These are phyloP conservation scores for Pangasius krempfi DNA, from an alignment of 2,797 vertebrate species.

Conservation along the genomic window DNA sequence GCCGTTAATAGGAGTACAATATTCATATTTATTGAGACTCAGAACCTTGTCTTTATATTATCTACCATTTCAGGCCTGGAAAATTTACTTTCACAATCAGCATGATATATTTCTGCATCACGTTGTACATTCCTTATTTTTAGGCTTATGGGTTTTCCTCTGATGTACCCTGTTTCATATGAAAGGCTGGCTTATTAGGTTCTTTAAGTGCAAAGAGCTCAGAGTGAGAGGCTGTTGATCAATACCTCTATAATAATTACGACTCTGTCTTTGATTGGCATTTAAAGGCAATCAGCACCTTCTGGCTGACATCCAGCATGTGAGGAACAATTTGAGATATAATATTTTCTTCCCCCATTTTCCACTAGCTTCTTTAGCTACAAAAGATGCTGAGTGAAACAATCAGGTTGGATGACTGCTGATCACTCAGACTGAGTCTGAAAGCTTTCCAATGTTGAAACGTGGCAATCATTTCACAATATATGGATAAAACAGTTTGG, in stretches of 20 bases:
- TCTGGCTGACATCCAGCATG: slow-evolving; percentile 35
- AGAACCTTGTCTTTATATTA: background rate
- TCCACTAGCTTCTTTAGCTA: background rate
- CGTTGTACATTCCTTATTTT: background rate
- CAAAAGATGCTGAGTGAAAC: slow-evolving; percentile 2
- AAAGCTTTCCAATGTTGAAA: slow-evolving; percentile 9
- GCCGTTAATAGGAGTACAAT: background rate
- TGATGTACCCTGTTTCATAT: slow-evolving; percentile 6
- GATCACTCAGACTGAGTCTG: slow-evolving; percentile 1
- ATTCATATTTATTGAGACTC: background rate
- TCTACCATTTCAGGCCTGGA: background rate
- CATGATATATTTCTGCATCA: background rate
- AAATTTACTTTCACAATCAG: no score
- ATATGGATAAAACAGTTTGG: background rate
- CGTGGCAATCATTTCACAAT: slow-evolving; percentile 11
- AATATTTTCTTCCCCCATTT: slow-evolving; percentile 12
- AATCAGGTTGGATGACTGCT: background rate
- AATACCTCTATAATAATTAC: slow-evolving; percentile 56
- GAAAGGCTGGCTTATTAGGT: slow-evolving; percentile 11
- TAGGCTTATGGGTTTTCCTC: background rate
- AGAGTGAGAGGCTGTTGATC: slow-evolving; percentile 48
- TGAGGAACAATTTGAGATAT: slow-evolving; percentile 35
- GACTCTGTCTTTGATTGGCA: slow-evolving; percentile 51
- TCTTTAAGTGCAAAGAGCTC: slow-evolving; percentile 26
- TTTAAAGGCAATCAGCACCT: slow-evolving; percentile 59